Conservation (phyloP, 2,797 vertebrate genomes). For the Crocodylus rhombifer region DNA sequence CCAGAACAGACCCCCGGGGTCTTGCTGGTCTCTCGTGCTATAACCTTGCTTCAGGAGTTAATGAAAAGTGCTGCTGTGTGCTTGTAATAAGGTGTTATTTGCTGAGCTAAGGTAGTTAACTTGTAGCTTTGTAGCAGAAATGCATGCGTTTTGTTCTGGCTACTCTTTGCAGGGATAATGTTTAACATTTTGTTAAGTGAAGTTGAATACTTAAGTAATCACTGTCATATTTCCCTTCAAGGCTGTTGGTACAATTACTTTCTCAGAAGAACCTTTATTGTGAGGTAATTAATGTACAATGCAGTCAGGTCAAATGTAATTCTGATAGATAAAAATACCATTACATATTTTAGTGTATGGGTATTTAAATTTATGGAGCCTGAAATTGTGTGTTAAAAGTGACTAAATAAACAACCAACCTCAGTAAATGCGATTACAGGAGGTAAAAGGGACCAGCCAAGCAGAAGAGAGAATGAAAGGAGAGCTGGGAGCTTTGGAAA, state of each 20-base stretch:
- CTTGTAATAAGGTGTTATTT: neutral
- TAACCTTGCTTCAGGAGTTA: slow-evolving; percentile 57
- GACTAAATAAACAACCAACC: neutral
- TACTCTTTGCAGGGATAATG: neutral
- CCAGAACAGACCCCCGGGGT: slow-evolving; percentile 19
- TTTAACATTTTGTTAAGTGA: neutral
- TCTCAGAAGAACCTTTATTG: neutral
- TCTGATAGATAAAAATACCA: neutral
- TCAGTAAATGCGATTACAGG: neutral
- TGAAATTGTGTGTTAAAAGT: neutral
- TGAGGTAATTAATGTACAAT: neutral
- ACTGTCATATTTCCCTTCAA: neutral
- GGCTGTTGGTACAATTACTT: neutral
- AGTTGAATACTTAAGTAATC: neutral
- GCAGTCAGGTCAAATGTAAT: neutral
- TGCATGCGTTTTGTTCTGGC: neutral
- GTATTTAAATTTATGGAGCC: neutral
- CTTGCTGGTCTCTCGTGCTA: slow-evolving; percentile 13
- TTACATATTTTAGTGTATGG: neutral
- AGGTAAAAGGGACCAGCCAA: slow-evolving; percentile 8
- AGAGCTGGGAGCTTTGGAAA: slow-evolving; percentile 56
- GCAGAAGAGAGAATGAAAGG: slow-evolving; percentile 46
- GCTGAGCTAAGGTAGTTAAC: neutral
- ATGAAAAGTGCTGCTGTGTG: slow-evolving; percentile 10
- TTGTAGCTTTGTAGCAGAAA: neutral